Conservation (phyloP, 2,113 vertebrate genomes). For the Puffinus mauretanicus region DNA sequence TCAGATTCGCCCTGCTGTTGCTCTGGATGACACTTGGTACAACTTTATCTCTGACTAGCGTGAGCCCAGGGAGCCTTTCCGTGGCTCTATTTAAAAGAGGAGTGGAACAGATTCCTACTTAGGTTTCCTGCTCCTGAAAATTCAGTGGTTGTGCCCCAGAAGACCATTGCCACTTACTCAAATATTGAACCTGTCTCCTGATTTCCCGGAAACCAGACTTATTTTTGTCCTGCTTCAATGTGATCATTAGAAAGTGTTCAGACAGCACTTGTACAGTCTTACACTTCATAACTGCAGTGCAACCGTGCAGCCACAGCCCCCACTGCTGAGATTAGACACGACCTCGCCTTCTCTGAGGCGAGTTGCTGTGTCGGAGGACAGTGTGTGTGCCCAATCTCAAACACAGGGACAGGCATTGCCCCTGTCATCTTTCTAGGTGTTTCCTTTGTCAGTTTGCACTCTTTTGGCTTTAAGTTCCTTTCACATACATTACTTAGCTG, state of each 20-base stretch:
- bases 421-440: background rate
- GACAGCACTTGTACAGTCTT: background rate
- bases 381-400: background rate
- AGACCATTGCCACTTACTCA: background rate
- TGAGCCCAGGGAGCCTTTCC: background rate
- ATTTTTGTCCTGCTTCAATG: background rate
- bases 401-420: rapidly evolving
- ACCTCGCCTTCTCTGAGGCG: rapidly evolving
- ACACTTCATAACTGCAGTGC: background rate
- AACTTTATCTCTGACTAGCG: background rate
- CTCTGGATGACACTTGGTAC: background rate
- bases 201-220: background rate
- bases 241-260: background rate
- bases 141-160: background rate
- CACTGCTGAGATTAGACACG: background rate
- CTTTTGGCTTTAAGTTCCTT: background rate
- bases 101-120: background rate
- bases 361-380: background rate
- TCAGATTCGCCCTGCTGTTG: background rate
- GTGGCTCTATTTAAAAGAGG: background rate
- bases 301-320: background rate
- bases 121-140: background rate
- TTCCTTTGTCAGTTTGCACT: background rate
- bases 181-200: background rate
- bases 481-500: background rate